Conservation (phyloP, 2,797 vertebrate genomes). For the Spea hammondii region DNA sequence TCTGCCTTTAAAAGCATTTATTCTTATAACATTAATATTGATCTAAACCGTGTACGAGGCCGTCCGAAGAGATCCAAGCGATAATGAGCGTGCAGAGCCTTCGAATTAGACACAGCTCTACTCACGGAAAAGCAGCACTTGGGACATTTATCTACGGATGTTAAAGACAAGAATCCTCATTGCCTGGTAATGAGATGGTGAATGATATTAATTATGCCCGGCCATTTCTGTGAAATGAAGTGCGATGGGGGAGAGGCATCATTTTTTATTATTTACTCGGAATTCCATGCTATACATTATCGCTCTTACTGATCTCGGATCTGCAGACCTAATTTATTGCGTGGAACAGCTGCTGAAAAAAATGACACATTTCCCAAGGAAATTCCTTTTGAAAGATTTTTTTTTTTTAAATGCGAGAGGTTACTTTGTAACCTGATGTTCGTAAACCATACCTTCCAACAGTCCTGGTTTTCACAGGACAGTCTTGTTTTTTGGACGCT, state of each 20-base stretch:
- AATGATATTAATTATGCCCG: conserved; percentile 18
- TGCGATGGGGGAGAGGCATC: conserved; percentile 4
- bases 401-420: too few species aligned
- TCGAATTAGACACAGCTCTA: conserved; percentile 24
- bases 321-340: background rate
- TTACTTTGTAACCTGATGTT: too few species aligned
- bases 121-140: conserved; percentile 6
- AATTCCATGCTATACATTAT: conserved; percentile 6
- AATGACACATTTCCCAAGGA: background rate
- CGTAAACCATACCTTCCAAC: too few species aligned
- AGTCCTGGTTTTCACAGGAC: too few species aligned
- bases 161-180: background rate
- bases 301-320: background rate
- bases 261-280: conserved; percentile 25
- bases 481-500: too few species aligned
- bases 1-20: background rate
- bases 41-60: conserved; percentile 1
- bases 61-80: background rate
- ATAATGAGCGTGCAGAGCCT: conserved; percentile 14
- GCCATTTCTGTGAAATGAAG: conserved; percentile 24
- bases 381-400: too few species aligned
- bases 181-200: background rate
- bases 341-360: background rate
- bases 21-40: conserved; percentile 6
- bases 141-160: conserved; percentile 19